These are phyloP conservation scores for Stigmatopora argus DNA, from an alignment of 2,113 vertebrate species.

Conservation along the genomic window DNA sequence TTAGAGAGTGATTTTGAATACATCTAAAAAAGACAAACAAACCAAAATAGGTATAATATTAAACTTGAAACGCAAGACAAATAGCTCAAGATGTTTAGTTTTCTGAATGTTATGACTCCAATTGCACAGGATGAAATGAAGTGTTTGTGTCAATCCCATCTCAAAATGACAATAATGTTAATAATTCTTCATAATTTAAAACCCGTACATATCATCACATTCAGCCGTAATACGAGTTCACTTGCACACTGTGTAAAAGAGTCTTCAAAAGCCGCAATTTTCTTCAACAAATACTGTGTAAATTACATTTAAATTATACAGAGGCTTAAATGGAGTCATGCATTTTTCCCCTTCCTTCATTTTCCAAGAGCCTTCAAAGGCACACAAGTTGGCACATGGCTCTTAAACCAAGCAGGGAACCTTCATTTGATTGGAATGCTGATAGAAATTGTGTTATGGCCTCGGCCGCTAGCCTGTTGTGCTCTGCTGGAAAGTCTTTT, in stretches of 20 bases:
- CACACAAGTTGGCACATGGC: constrained; percentile 22
- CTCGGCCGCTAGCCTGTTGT: constrained; percentile 48
- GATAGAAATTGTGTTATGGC: constrained; percentile 39
- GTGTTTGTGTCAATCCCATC: constrained; percentile 20
- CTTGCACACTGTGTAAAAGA: background rate
- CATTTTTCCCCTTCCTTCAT: constrained; percentile 13
- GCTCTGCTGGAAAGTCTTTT: constrained; percentile 57
- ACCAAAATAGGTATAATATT: constrained; percentile 15
- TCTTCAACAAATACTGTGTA: constrained; percentile 48
- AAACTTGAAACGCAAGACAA: constrained; percentile 31
- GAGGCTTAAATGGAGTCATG: constrained; percentile 34
- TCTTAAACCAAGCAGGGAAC: constrained; percentile 16
- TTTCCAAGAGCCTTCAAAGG: constrained; percentile 23
- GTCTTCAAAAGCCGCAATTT: constrained; percentile 41
- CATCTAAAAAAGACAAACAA: constrained; percentile 13
- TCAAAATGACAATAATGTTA: constrained; percentile 41
- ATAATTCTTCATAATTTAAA: constrained; percentile 42
- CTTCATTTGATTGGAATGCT: constrained; percentile 37
- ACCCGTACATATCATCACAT: background rate
- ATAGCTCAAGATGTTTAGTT: constrained; percentile 42
- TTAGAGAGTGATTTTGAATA: constrained; percentile 27
- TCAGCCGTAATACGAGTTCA: background rate
- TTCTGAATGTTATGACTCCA: constrained; percentile 17
- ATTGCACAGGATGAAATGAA: constrained; percentile 26
- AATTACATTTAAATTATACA: constrained; percentile 55